phyloP scores from a whole-genome alignment of 2,888 invertebrate genomes.

The Eristalinus aeneus region DNA sequence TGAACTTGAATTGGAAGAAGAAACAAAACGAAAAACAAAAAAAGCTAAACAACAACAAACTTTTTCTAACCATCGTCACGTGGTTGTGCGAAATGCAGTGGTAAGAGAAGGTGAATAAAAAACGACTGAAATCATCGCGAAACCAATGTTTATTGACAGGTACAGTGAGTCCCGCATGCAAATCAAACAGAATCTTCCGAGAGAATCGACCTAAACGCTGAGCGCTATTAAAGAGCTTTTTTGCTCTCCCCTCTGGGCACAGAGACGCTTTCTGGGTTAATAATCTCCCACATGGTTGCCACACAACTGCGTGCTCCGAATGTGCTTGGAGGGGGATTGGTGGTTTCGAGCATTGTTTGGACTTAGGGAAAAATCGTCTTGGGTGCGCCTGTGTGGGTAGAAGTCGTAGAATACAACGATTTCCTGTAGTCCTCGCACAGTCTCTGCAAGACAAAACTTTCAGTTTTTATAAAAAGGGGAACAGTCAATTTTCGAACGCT shows the following conservation, averaged over 20 bases:
- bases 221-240: not conserved
- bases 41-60: constrained; percentile 1
- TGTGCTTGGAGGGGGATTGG: not conserved
- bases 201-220: not conserved
- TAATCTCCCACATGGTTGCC: constrained; percentile 33
- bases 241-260: not conserved
- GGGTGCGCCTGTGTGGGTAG: constrained; percentile 12
- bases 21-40: not conserved
- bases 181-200: not conserved
- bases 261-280: constrained; percentile 20
- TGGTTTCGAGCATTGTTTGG: not conserved
- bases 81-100: not conserved
- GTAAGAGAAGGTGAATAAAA: not conserved
- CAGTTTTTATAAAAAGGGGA: constrained; percentile 62
- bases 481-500: constrained; percentile 45
- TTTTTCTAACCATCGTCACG: constrained; percentile 17
- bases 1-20: constrained; percentile 32
- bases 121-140: constrained; percentile 9
- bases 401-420: constrained; percentile 13
- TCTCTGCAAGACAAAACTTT: constrained; percentile 36
- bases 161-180: not conserved
- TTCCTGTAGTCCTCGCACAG: constrained; percentile 63
- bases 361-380: not conserved
- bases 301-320: constrained; percentile 11
- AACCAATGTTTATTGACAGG: not conserved